phyloP scores from a whole-genome alignment of 2,113 vertebrate species.

The Mionectes macconnelli region DNA sequence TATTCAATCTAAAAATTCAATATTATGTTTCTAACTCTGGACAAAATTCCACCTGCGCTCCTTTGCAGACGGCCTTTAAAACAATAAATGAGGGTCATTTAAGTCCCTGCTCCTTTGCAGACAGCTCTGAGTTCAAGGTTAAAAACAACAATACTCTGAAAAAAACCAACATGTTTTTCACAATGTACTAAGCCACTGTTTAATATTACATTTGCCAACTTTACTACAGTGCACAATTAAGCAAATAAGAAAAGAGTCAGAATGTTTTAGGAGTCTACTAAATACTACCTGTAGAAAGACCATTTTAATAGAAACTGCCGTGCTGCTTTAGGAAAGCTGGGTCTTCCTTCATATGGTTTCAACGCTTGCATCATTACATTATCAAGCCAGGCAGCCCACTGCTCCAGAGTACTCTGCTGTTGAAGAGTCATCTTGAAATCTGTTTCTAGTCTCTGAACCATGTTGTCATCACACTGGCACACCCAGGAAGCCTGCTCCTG shows the following conservation, averaged over 20 bases:
- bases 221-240: neutral
- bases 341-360: conserved; percentile 83
- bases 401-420: conserved; percentile 85
- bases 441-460: conserved; percentile 84
- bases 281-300: conserved; percentile 84
- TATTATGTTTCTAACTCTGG: neutral
- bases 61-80: neutral
- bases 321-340: conserved; percentile 84
- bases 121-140: neutral
- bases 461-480: conserved; percentile 85
- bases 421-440: conserved; percentile 88
- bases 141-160: neutral
- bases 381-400: conserved; percentile 85
- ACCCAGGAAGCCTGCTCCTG: conserved; percentile 88
- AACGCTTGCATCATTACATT: conserved; percentile 84
- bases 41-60: neutral
- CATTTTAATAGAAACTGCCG: conserved; percentile 83
- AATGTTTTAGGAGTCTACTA: neutral
- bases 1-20: neutral
- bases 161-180: fast-evolving
- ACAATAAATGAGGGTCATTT: neutral
- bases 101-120: neutral
- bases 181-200: neutral
- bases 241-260: neutral
- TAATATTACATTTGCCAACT: neutral